These are phyloP conservation scores for Drosophila takahashii DNA, from an alignment of 1,140 invertebrate species.

Conservation along the genomic window DNA sequence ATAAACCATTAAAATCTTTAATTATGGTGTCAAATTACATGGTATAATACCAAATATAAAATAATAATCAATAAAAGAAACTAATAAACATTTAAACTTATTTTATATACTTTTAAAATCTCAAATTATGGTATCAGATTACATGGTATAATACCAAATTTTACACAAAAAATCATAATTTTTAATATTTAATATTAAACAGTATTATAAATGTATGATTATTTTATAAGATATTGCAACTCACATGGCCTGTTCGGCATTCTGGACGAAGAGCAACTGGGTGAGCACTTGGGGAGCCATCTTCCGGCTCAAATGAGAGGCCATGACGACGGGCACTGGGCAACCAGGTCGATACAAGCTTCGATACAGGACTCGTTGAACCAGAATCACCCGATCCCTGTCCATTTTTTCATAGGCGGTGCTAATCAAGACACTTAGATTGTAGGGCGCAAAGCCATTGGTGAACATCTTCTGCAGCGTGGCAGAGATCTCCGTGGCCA, in stretches of 20 bases:
- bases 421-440: constrained; percentile 41
- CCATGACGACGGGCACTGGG: constrained; percentile 46
- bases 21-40: too few relatives aligned
- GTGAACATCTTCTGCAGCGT: constrained; percentile 29
- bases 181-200: too few relatives aligned
- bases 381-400: not conserved
- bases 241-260: constrained; percentile 17
- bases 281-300: not conserved
- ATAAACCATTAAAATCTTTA: too few relatives aligned
- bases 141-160: too few relatives aligned
- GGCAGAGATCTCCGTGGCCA: not conserved
- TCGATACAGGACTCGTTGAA: constrained; percentile 13
- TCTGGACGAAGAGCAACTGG: constrained; percentile 47
- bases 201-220: too few relatives aligned
- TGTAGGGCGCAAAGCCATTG: constrained; percentile 23
- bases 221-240: too few relatives aligned
- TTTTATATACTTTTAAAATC: too few relatives aligned
- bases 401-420: constrained; percentile 38
- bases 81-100: too few relatives aligned
- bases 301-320: not conserved
- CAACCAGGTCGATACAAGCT: not conserved
- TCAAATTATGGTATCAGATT: too few relatives aligned
- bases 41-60: too few relatives aligned
- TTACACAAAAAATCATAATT: too few relatives aligned
- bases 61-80: too few relatives aligned